A percentile compares a stretch with the other conserved stretches of the same genome.
These are phyloP conservation scores for Umimayanthus kanabou DNA, from an alignment of 92 coral and sea anemone genomes.

Conservation along the genomic window DNA sequence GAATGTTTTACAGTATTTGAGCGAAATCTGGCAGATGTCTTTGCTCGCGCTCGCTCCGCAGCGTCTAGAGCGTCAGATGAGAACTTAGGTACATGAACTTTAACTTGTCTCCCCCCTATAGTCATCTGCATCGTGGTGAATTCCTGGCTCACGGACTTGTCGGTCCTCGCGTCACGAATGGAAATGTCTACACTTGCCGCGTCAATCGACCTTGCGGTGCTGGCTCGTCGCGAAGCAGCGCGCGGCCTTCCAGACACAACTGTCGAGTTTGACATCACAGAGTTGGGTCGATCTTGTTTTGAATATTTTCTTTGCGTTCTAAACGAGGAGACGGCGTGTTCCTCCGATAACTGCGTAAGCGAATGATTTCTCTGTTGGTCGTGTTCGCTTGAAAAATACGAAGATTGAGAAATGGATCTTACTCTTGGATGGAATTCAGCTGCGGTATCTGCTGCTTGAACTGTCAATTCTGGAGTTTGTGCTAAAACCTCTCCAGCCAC, in stretches of 20 bases:
- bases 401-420: neutral
- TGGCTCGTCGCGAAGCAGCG: neutral
- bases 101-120: slow-evolving; percentile 72
- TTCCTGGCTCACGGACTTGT: slow-evolving; percentile 60
- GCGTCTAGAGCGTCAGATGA: slow-evolving; percentile 59
- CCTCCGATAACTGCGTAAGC: neutral
- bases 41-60: slow-evolving; percentile 56
- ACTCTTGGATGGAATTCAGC: neutral
- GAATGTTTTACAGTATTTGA: neutral
- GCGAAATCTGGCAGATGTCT: slow-evolving; percentile 20
- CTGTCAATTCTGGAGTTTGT: neutral
- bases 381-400: neutral
- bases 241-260: neutral
- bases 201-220: slow-evolving; percentile 17
- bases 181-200: slow-evolving; percentile 36
- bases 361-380: neutral
- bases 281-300: neutral
- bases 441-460: neutral
- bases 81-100: slow-evolving; percentile 73
- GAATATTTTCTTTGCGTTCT: neutral
- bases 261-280: slow-evolving; percentile 15
- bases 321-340: neutral
- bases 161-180: slow-evolving; percentile 58
- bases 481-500: neutral
- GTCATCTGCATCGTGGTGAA: slow-evolving; percentile 89